Conservation (phyloP, 35 echinoderm and acorn worm species). For the Hemicentrotus pulcherrimus region DNA sequence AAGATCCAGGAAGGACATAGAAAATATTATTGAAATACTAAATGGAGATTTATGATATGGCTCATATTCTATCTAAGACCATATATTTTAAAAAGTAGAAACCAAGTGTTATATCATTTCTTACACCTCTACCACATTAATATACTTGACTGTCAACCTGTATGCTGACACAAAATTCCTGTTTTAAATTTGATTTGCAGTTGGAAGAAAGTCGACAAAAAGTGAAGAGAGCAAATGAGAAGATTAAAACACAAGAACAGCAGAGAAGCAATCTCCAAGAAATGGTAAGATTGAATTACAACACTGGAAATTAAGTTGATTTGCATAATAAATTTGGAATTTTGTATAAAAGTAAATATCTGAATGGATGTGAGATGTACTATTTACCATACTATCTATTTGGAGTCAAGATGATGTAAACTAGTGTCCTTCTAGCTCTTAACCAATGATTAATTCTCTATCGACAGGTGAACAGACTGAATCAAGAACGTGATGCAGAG, state of each 20-base stretch:
- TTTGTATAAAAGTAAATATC: not conserved
- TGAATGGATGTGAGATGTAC: not conserved
- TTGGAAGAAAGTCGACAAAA: conserved; percentile 41
- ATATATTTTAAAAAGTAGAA: no score
- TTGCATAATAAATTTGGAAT: not conserved
- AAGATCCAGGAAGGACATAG: no score
- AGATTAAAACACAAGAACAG: not conserved
- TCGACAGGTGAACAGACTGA: conserved; percentile 41
- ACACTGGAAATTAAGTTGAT: not conserved
- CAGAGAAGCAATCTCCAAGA: conserved; percentile 19
- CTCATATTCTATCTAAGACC: not conserved
- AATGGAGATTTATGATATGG: not conserved
- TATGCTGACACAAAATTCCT: not conserved
- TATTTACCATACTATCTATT: no score
- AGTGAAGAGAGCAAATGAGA: conserved; percentile 34
- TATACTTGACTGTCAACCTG: not conserved
- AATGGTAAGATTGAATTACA: conserved; percentile 9
- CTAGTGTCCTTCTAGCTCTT: no score
- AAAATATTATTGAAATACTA: not conserved
- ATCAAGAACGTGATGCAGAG: conserved; percentile 50
- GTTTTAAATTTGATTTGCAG: conserved; percentile 42
- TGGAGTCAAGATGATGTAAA: no score
- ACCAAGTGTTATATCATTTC: no score
- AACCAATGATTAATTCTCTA: not conserved
- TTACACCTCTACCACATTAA: no score